phyloP scores from a whole-genome alignment of 2,113 vertebrate species.

The Perca flavescens region DNA sequence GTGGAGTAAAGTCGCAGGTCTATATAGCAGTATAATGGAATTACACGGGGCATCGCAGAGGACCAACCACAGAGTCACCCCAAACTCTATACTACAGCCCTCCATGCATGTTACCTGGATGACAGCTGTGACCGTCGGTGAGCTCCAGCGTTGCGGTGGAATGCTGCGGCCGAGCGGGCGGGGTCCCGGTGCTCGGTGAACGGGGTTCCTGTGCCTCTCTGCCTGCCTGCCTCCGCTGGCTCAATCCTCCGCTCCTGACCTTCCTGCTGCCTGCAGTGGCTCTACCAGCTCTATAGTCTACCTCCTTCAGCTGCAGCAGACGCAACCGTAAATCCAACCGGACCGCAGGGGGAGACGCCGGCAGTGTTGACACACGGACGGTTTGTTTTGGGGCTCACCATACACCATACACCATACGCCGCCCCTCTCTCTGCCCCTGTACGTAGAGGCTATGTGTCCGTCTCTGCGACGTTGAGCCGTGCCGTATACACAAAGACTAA shows the following conservation, averaged over 20 bases:
- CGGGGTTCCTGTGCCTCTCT: not conserved
- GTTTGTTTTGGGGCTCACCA: not conserved
- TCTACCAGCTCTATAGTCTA: not conserved
- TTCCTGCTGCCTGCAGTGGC: slow-evolving; percentile 10
- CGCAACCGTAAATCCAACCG: slow-evolving; percentile 50
- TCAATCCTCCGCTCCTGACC: slow-evolving; percentile 31
- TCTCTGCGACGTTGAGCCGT: slow-evolving; percentile 8
- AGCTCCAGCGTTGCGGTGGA: slow-evolving; percentile 11
- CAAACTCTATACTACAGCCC: not conserved
- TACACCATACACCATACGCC: no score
- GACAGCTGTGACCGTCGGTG: slow-evolving; percentile 1
- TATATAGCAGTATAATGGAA: not conserved
- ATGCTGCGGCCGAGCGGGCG: slow-evolving; percentile 33
- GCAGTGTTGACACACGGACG: not conserved
- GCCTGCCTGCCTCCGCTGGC: not conserved
- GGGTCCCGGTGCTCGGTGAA: slow-evolving; percentile 22
- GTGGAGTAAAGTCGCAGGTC: not conserved
- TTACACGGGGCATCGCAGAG: not conserved
- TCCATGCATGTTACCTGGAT: slow-evolving; percentile 44
- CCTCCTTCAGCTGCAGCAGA: slow-evolving; percentile 4
- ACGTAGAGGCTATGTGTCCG: not conserved
- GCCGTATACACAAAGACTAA: slow-evolving; percentile 47
- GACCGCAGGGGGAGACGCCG: not conserved
- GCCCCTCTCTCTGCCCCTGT: not conserved
- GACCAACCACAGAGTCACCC: not conserved